These are phyloP conservation scores for Fragum sueziense DNA, from an alignment of 2,888 invertebrate species.

Conservation along the genomic window DNA sequence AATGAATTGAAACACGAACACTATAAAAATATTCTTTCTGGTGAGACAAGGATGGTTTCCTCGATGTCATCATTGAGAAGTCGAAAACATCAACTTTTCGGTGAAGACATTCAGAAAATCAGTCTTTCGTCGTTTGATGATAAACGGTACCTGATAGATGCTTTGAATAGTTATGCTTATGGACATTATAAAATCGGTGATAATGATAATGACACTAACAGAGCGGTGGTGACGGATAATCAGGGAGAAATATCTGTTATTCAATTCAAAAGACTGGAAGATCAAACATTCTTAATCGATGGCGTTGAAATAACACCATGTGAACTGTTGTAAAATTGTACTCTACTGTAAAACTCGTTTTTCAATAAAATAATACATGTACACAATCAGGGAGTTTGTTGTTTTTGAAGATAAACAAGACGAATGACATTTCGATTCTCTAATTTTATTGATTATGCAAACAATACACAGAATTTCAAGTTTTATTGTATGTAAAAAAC, in stretches of 20 bases:
- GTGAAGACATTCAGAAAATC: constrained; percentile 48
- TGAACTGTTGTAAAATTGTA: not conserved
- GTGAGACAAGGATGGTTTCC: constrained; percentile 36
- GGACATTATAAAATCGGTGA: constrained; percentile 51
- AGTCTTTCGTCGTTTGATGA: constrained; percentile 55
- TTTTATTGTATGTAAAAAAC: too few relatives aligned
- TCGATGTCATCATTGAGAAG: constrained; percentile 45
- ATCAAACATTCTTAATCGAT: constrained; percentile 7
- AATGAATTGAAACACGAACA: constrained; percentile 45
- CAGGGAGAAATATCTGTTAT: not conserved
- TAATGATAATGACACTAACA: not conserved
- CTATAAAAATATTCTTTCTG: constrained; percentile 48
- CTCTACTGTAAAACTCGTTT: not conserved
- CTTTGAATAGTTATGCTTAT: constrained; percentile 45
- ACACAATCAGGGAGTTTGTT: not conserved
- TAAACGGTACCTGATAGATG: constrained; percentile 50
- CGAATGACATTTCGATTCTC: not conserved
- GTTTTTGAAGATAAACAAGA: too few relatives aligned
- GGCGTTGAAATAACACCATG: constrained; percentile 28
- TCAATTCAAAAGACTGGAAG: not conserved
- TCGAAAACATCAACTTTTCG: constrained; percentile 46
- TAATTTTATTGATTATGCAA: not conserved
- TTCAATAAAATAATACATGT: not conserved
- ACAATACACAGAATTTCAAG: too few relatives aligned
- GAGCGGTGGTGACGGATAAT: not conserved